Conservation (phyloP, 2,797 vertebrate species). For the Sparidentex hasta region DNA sequence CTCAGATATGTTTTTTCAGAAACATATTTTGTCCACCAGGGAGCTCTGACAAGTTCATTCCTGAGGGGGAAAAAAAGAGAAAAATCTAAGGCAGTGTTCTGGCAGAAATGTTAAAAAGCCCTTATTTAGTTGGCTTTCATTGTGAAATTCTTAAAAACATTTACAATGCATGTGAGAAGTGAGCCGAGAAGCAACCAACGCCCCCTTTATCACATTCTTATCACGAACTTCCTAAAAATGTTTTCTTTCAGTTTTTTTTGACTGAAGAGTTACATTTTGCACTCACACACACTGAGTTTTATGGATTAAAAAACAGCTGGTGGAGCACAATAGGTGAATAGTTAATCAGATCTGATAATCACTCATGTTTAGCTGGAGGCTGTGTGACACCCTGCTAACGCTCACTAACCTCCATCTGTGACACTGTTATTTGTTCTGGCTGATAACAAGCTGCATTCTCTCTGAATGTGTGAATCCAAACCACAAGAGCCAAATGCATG, state of each 20-base stretch:
- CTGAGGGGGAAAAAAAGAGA: too few relatives aligned
- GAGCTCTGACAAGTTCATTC: not conserved
- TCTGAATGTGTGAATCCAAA: not conserved
- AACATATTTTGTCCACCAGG: not conserved
- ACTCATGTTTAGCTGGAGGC: not conserved
- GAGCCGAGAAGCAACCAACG: too few relatives aligned
- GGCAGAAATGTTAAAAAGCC: too few relatives aligned
- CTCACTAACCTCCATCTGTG: slow-evolving; percentile 5
- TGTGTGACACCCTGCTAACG: not conserved
- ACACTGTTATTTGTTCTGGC: not conserved
- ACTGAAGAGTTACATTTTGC: not conserved
- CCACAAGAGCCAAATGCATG: not conserved
- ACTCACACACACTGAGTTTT: not conserved
- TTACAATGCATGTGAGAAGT: too few relatives aligned
- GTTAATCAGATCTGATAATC: not conserved
- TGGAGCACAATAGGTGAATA: not conserved
- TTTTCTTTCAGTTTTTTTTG: too few relatives aligned
- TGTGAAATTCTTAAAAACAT: too few relatives aligned
- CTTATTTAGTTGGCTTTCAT: too few relatives aligned
- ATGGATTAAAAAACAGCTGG: slow-evolving; percentile 7
- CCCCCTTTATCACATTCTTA: too few relatives aligned
- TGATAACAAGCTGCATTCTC: not conserved
- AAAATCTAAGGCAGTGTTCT: too few relatives aligned
- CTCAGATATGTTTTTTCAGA: too few relatives aligned
- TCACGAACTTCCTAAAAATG: too few relatives aligned